Evolutionary conservation across 2,888 invertebrate genomes (phyloP).

Genomic region (Dascillus cervinus): DNA sequence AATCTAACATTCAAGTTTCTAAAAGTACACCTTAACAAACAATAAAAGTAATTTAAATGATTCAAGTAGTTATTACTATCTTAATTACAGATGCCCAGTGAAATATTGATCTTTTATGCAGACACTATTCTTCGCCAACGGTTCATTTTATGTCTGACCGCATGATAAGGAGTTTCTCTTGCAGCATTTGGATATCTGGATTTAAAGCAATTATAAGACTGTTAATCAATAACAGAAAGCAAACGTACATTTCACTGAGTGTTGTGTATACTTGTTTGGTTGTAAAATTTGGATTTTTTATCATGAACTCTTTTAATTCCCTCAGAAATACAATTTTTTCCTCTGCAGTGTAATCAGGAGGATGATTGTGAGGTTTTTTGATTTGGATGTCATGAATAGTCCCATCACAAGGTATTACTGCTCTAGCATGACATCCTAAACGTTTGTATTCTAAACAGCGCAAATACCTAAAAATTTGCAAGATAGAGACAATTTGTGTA

Average conservation of each 20-base stretch:
- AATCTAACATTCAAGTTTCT: no score
- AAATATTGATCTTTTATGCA: not conserved
- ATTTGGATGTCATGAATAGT: constrained; percentile 36
- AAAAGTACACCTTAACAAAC: no score
- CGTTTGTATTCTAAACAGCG: constrained; percentile 38
- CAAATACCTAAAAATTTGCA: constrained; percentile 28
- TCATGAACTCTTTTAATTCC: constrained; percentile 34
- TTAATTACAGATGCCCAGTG: no score
- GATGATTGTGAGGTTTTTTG: constrained; percentile 37
- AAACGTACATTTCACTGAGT: constrained; percentile 33
- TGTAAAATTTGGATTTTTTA: constrained; percentile 28
- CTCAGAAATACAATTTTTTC: constrained; percentile 38
- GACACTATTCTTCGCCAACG: constrained; percentile 19
- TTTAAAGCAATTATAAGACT: constrained; percentile 7
- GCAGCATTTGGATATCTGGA: constrained; percentile 38
- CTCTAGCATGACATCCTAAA: constrained; percentile 37
- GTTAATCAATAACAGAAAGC: not conserved
- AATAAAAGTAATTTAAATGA: no score
- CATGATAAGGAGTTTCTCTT: constrained; percentile 32
- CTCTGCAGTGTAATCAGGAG: constrained; percentile 37
- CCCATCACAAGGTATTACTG: constrained; percentile 35
- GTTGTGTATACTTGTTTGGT: constrained; percentile 31
- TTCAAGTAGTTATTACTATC: no score
- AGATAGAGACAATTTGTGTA: constrained; percentile 1
- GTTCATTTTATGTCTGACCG: constrained; percentile 34